These are phyloP conservation scores for Hypomesus transpacificus DNA, from an alignment of 2,113 vertebrate genomes.

Conservation along the genomic window DNA sequence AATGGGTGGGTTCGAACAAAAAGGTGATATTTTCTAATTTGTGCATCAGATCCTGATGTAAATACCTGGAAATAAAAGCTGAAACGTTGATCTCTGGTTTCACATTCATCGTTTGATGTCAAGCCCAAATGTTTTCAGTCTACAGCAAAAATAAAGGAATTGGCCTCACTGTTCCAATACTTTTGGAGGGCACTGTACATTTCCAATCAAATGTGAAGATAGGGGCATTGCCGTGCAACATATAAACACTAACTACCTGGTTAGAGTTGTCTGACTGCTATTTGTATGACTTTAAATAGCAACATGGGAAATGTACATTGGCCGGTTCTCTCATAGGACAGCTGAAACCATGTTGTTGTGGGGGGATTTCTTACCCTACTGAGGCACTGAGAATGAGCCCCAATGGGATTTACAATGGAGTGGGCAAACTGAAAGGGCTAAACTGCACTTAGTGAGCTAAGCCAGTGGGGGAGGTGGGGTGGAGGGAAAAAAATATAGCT, in stretches of 20 bases:
- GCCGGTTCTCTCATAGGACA: constrained; percentile 37
- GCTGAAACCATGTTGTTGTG: constrained; percentile 48
- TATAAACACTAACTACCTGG: not conserved
- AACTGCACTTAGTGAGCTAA: constrained; percentile 64
- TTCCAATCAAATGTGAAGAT: no score
- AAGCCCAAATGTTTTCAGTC: no score
- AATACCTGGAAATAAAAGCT: no score
- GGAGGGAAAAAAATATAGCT: constrained; percentile 69
- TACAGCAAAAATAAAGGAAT: no score
- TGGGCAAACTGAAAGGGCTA: constrained; percentile 74
- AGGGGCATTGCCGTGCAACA: no score
- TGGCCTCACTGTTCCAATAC: no score
- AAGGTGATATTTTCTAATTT: no score
- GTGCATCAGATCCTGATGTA: no score
- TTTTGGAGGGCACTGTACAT: no score
- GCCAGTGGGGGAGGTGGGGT: constrained; percentile 61
- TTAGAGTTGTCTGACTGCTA: not conserved
- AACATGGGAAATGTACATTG: not conserved
- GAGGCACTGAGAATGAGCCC: constrained; percentile 54
- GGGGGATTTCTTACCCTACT: constrained; percentile 28
- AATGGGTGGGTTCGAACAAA: no score
- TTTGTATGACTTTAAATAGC: not conserved
- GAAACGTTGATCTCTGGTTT: no score
- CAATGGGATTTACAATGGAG: constrained; percentile 72
- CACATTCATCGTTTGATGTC: no score